Evolutionary conservation across 2,113 vertebrate species (phyloP), one percentile per base, ranked within the genome.

Genomic region (Arenaria interpres): DNA sequence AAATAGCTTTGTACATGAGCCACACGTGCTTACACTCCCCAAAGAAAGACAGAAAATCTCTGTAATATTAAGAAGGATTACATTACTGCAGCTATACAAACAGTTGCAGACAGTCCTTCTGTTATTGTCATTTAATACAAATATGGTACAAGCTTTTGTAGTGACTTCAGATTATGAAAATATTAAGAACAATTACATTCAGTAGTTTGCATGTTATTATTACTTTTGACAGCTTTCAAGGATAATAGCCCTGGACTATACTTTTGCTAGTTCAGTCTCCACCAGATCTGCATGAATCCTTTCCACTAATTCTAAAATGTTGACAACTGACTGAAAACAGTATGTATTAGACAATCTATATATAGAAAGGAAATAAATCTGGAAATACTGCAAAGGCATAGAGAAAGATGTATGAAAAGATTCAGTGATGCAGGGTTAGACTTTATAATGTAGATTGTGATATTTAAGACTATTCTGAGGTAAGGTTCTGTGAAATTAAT

Each of bases 101-200:
- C 0, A 2, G 30, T 23, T 75, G 43, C 51, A 81, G 18, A 67
- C 28, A 39, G 66, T 85, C 59, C 30, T 51, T 56, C 53, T 85
- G 71, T 71, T 91, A 16, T 56, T 72, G 74, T 39, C 51, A 48
- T 56, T 88, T 75, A 85, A 64, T 51, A 48, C 4, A 71, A 87
- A 72, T 54, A 45, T 18, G 3, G 9, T 85, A 10, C 50, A 69
- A 87, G 14, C 10, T 20, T 92, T 96, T 79, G 32, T 60, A 69
- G 66, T 45, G 66, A 78, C 33, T 96, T 64, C 50, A 93, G 63
- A 89, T 89, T 89, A 71, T 71, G n/a, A 83, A 93, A 90, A 63
- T 41, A 83, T 37, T 57, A 80, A 56, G 37, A 90, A 54, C 22
- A 92, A 84, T 88, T 83, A 68, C 43, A 78, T 81, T 82, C 30